These are phyloP conservation scores for Zaprionus camerounensis DNA, from an alignment of 1,140 invertebrate species.

Conservation along the genomic window DNA sequence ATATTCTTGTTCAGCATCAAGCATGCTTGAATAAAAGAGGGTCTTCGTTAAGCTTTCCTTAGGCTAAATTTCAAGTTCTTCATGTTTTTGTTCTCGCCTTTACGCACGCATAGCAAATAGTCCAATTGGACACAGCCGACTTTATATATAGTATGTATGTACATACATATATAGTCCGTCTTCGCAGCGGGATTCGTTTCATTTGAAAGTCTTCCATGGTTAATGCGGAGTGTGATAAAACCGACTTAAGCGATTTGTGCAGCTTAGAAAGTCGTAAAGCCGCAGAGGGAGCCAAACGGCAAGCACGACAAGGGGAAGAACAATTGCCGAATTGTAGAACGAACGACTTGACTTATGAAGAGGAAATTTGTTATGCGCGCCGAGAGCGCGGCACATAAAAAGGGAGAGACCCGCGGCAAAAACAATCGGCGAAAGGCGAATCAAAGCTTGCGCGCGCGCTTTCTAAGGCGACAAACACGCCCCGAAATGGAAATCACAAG, in stretches of 20 bases:
- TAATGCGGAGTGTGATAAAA: slow-evolving; percentile 45
- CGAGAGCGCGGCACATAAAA: slow-evolving; percentile 28
- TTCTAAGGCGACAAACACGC: slow-evolving; percentile 43
- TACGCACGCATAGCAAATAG: neutral
- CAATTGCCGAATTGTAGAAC: slow-evolving; percentile 35
- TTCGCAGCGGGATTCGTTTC: neutral
- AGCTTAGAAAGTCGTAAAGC: slow-evolving; percentile 52
- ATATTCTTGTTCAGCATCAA: neutral
- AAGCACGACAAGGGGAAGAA: neutral
- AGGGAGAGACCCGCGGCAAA: slow-evolving; percentile 26
- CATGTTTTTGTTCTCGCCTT: neutral
- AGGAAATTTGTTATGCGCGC: slow-evolving; percentile 43
- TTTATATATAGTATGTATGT: neutral
- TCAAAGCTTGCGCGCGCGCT: slow-evolving; percentile 32
- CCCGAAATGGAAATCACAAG: slow-evolving; percentile 18
- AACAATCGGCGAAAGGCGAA: slow-evolving; percentile 38
- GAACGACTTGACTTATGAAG: slow-evolving; percentile 51
- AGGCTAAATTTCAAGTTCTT: neutral
- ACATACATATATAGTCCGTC: neutral
- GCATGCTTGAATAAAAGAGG: no score
- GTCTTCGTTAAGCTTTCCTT: neutral
- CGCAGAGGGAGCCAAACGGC: neutral
- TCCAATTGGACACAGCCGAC: neutral
- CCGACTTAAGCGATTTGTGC: slow-evolving; percentile 45
- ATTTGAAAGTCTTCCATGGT: slow-evolving; percentile 19